Evolutionary conservation across 2,797 vertebrate species (phyloP).

Genomic region (Dicrostonyx torquatus): DNA sequence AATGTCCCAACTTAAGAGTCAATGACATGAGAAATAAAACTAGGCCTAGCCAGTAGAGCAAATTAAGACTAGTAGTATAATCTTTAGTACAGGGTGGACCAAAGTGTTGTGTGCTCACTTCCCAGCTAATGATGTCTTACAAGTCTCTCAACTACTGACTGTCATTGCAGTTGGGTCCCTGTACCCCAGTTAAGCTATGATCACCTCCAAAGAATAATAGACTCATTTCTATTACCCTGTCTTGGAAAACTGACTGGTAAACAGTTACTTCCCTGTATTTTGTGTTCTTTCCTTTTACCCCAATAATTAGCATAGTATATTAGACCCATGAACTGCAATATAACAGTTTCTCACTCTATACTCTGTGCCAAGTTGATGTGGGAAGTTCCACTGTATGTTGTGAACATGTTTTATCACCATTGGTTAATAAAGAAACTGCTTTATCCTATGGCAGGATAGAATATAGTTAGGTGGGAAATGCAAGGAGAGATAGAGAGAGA

Average conservation of each 20-base stretch:
- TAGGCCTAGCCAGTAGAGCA: neutral
- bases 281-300: neutral
- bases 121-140: neutral
- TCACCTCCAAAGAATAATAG: neutral
- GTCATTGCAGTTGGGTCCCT: neutral
- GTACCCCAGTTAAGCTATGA: neutral
- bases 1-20: neutral
- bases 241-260: neutral
- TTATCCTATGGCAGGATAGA: too few species aligned
- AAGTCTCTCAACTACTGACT: neutral
- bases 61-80: neutral
- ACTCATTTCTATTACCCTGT: neutral
- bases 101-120: neutral
- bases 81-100: fast-evolving
- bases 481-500: too few species aligned
- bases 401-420: too few species aligned
- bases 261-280: neutral
- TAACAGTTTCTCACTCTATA: neutral
- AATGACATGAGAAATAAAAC: neutral
- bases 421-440: too few species aligned
- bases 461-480: too few species aligned
- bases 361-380: neutral
- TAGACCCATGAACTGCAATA: neutral
- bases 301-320: neutral
- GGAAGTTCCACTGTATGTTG: too few species aligned